A percentile compares a stretch with the other conserved stretches of the same genome.
These are phyloP conservation scores for Desmophyllum pertusum DNA, from an alignment of 92 coral and sea anemone species.

Conservation along the genomic window DNA sequence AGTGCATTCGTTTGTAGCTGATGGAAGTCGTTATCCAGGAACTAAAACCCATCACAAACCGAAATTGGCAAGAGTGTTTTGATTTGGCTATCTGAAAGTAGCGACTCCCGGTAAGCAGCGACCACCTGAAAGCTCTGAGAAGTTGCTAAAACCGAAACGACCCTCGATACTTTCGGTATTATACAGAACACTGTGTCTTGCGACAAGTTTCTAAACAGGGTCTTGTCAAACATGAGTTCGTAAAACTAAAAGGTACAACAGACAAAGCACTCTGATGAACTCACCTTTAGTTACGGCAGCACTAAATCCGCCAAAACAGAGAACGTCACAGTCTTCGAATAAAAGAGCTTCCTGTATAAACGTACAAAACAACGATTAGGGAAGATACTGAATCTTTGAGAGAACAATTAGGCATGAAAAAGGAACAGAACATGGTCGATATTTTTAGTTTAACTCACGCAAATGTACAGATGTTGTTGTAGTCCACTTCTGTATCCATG, in stretches of 20 bases:
- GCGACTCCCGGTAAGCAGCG: neutral
- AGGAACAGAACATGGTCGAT: neutral
- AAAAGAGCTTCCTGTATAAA: slow-evolving; percentile 60
- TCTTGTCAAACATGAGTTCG: neutral
- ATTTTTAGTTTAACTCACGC: too few relatives aligned
- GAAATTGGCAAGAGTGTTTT: too few relatives aligned
- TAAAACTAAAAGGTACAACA: neutral
- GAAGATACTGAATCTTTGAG: neutral
- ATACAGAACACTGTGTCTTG: too few relatives aligned
- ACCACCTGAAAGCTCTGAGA: neutral
- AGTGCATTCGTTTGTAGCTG: neutral
- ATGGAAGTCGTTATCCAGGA: too few relatives aligned
- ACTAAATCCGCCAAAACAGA: slow-evolving; percentile 70
- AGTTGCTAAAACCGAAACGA: too few relatives aligned
- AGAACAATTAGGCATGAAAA: neutral
- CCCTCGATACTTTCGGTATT: too few relatives aligned
- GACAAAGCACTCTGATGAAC: neutral
- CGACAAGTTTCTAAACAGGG: neutral
- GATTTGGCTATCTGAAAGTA: too few relatives aligned
- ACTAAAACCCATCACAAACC: neutral
- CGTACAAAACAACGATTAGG: neutral
- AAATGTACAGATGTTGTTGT: too few relatives aligned
- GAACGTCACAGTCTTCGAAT: slow-evolving; percentile 59
- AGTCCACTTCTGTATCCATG: too few relatives aligned
- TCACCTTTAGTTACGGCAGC: slow-evolving; percentile 75